phyloP scores from a whole-genome alignment of 2,888 invertebrate species.

The Pasiphila rectangulata region DNA sequence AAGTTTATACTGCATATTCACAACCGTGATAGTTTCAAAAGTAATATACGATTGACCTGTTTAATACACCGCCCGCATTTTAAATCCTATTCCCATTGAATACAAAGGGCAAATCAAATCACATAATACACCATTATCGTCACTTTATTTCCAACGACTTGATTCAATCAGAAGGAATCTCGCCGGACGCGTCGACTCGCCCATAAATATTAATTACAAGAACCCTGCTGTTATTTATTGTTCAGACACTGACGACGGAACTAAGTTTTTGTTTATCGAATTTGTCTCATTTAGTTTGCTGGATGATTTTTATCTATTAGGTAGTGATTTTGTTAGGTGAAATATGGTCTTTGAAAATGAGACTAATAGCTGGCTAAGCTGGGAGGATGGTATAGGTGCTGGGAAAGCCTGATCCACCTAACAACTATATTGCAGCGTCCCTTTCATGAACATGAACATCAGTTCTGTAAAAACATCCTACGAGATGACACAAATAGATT shows the following conservation, averaged over 20 bases:
- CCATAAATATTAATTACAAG: slow-evolving; percentile 58
- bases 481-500: too few relatives aligned
- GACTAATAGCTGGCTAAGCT: too few relatives aligned
- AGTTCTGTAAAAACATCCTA: too few relatives aligned
- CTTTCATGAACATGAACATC: too few relatives aligned
- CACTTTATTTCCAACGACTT: slow-evolving; percentile 35
- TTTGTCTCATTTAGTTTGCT: slow-evolving; percentile 27
- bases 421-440: too few relatives aligned
- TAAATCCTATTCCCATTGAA: slow-evolving; percentile 13
- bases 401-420: too few relatives aligned
- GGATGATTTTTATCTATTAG: slow-evolving; percentile 7
- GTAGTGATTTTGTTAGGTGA: slow-evolving; percentile 1
- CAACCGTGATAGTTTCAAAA: too few relatives aligned
- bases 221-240: slow-evolving; percentile 48
- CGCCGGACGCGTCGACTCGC: slow-evolving; percentile 37
- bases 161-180: slow-evolving; percentile 49
- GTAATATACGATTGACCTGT: too few relatives aligned
- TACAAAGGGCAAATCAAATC: slow-evolving; percentile 26
- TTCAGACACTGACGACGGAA: slow-evolving; percentile 28
- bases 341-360: too few relatives aligned
- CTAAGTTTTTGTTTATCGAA: slow-evolving; percentile 30
- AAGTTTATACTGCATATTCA: too few relatives aligned
- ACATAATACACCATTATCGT: slow-evolving; percentile 31
- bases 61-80: slow-evolving; percentile 24
- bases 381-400: too few relatives aligned